Percentiles rank a stretch among this genome's conserved stretches.
phyloP scores from a whole-genome alignment of 2,888 invertebrate genomes.

The Sicus ferrugineus region DNA sequence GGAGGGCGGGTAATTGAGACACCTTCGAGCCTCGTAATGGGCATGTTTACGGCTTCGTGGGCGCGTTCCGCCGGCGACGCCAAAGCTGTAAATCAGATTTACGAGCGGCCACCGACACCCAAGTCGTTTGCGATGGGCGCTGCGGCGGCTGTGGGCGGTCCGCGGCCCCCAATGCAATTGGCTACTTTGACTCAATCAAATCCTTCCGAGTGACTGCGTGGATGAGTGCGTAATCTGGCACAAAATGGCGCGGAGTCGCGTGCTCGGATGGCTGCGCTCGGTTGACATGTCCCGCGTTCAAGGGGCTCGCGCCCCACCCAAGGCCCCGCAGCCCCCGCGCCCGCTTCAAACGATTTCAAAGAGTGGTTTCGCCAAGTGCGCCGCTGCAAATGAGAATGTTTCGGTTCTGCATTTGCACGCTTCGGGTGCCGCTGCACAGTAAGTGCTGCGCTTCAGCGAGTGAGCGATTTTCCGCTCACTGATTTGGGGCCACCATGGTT shows the following conservation, averaged over 20 bases:
- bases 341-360: slow-evolving; percentile 18
- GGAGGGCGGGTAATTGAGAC: neutral
- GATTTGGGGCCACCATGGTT: slow-evolving; percentile 29
- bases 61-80: neutral
- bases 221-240: slow-evolving; percentile 12
- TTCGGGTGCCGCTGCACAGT: slow-evolving; percentile 21
- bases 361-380: slow-evolving; percentile 22
- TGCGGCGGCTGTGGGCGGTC: neutral
- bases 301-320: neutral
- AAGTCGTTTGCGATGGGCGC: neutral
- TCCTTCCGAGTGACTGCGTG: slow-evolving; percentile 31
- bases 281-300: slow-evolving; percentile 8
- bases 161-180: slow-evolving; percentile 8
- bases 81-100: slow-evolving; percentile 10
- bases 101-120: neutral
- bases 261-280: neutral
- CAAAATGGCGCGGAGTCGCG: slow-evolving; percentile 21
- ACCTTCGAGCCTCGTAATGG: slow-evolving; percentile 1
- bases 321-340: neutral
- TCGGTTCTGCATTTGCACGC: slow-evolving; percentile 28
- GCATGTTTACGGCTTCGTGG: slow-evolving; percentile 15
- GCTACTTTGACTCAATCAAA: slow-evolving; percentile 31
- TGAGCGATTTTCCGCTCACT: slow-evolving; percentile 25
- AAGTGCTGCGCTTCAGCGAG: slow-evolving; percentile 23
- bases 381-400: slow-evolving; percentile 26